Conservation (phyloP, 2,113 vertebrate genomes). For the Hippocampus zosterae region DNA sequence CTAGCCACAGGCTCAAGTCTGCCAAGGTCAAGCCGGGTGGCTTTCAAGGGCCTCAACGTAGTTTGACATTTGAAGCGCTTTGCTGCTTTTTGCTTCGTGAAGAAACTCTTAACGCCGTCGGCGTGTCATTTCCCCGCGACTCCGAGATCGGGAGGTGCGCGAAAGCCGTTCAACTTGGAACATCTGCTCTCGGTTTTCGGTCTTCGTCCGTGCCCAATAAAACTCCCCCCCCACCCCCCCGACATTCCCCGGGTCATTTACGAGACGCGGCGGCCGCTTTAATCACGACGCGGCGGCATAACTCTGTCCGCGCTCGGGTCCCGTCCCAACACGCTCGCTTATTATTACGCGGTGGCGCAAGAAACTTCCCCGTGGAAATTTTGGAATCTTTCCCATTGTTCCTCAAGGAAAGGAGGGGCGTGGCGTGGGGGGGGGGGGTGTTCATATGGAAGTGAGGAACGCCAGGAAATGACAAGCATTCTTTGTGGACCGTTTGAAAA, state of each 20-base stretch:
- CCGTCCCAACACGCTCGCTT: conserved; percentile 49
- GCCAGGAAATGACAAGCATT: conserved; percentile 82
- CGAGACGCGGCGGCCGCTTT: conserved; percentile 19
- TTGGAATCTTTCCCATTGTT: conserved; percentile 69
- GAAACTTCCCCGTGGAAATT: conserved; percentile 60
- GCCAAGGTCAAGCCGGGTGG: conserved; percentile 56
- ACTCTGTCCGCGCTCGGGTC: neutral
- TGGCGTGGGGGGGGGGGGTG: conserved; percentile 46
- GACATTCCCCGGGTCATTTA: conserved; percentile 12
- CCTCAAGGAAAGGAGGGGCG: conserved; percentile 48
- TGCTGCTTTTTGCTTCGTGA: conserved; percentile 38
- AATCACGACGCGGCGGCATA: conserved; percentile 11
- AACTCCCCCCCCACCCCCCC: conserved; percentile 8
- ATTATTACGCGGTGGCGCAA: conserved; percentile 40
- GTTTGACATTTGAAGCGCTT: conserved; percentile 55
- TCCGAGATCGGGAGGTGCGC: conserved; percentile 4
- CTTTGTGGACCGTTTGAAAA: conserved; percentile 77
- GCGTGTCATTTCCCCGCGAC: conserved; percentile 3
- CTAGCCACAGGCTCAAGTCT: conserved; percentile 55
- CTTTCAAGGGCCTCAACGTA: conserved; percentile 46
- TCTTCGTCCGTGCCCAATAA: conserved; percentile 1
- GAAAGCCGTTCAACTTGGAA: conserved; percentile 12
- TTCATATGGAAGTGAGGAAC: conserved; percentile 71
- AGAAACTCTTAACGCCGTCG: conserved; percentile 17
- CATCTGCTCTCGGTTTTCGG: conserved; percentile 24